Evolutionary conservation across 2,888 invertebrate species (phyloP).

Genomic region (Ophion obscuratus): DNA sequence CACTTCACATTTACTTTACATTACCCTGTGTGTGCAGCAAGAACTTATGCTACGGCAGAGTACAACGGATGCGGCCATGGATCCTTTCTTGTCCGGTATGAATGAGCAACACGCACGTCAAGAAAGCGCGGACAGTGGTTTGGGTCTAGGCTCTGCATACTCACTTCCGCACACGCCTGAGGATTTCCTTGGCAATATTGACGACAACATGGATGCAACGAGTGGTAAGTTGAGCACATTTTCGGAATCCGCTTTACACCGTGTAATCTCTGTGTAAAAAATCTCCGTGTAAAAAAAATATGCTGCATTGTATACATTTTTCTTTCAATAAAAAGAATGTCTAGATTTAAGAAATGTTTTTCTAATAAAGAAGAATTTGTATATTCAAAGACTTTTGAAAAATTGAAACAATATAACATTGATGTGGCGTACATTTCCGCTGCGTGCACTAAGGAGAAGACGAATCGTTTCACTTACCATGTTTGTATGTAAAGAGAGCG

Average conservation of each 20-base stretch:
- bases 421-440: too few relatives aligned
- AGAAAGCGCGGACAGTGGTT: constrained; percentile 97
- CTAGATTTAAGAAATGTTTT: too few relatives aligned
- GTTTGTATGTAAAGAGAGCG: too few relatives aligned
- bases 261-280: neutral
- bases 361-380: too few relatives aligned
- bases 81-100: constrained; percentile 92
- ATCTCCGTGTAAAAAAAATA: neutral
- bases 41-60: constrained; percentile 90
- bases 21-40: constrained; percentile 84
- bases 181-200: constrained; percentile 95
- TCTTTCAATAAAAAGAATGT: too few relatives aligned
- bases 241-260: constrained; percentile 1
- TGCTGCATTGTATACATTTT: too few relatives aligned
- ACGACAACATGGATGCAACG: constrained; percentile 95
- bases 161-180: constrained; percentile 96
- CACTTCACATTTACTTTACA: constrained; percentile 3
- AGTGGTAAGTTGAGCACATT: constrained; percentile 85
- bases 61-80: constrained; percentile 88
- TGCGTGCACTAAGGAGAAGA: too few relatives aligned
- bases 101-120: constrained; percentile 95
- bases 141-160: constrained; percentile 95
- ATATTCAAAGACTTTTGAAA: too few relatives aligned
- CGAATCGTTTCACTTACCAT: too few relatives aligned
- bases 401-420: too few relatives aligned